Percentiles rank a stretch among this genome's conserved stretches.
phyloP scores from a whole-genome alignment of 35 echinoderm and acorn worm genomes.

The Diadema setosum region DNA sequence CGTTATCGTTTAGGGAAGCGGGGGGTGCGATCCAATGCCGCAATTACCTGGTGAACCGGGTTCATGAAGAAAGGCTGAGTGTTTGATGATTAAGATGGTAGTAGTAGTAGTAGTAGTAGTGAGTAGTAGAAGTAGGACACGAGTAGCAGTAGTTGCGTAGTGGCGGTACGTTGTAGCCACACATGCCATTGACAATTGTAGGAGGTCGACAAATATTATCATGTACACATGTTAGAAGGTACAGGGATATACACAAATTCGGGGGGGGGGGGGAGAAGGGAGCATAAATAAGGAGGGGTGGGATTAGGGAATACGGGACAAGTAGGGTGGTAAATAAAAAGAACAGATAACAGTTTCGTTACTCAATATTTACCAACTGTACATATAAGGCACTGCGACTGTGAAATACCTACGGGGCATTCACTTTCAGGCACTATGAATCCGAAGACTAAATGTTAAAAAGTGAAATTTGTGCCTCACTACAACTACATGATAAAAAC shows the following conservation, averaged over 20 bases:
- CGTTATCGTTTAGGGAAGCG: neutral
- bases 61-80: conserved; percentile 20
- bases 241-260: neutral
- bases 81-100: neutral
- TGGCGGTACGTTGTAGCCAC: neutral
- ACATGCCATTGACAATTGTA: conserved; percentile 11
- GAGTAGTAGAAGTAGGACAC: conserved; percentile 23
- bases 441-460: no score
- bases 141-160: neutral
- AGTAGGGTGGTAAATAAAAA: conserved; percentile 25
- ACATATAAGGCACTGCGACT: no score
- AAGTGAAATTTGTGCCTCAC: no score
- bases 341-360: conserved; percentile 17
- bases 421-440: no score
- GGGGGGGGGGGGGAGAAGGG: neutral
- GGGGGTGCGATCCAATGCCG: neutral
- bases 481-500: no score
- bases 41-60: conserved; percentile 7
- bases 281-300: neutral
- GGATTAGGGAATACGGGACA: neutral
- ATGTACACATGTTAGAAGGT: neutral
- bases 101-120: no score
- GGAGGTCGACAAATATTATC: conserved; percentile 3
- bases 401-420: no score
- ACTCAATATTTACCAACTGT: no score